Base-by-base conservation (phyloP, 2,113 vertebrate species). In the Dinomys branickii region DNA sequence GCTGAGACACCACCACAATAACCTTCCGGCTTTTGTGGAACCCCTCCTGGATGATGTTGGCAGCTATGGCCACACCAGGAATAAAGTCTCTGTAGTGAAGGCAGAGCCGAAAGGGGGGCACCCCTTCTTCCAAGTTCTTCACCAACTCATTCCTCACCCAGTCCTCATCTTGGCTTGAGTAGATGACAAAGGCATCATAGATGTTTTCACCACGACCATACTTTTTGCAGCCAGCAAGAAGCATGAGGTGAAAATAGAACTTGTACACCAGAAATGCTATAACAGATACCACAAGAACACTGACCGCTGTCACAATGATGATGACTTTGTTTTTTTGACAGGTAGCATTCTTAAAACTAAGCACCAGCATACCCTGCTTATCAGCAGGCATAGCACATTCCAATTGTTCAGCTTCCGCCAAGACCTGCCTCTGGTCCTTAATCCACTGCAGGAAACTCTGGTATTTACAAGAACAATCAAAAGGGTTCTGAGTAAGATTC, bases 161-260 rank as follows among this genome's bases (percentile, higher is more conserved):
- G 22, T 98, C 98, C 38, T 98, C 98, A 80, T 99, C 98, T n/a
- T 98, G 98, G 91, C 98, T 99, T 6, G 99, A 99, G 95, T 99
- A 98, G 94, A 99, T 99, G 7, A 99, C 98, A 94, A 99, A 99
- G 0, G 99, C 99, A 22, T 99, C 99, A 0, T 99, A 99, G 28
- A n/a, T 96, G 11, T 89, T 92, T 0, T 98, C 98, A 0, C 97
- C 97, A 88, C 97, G 96, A 33, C 95, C 78, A 0, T 97, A 97
- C 35, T 58, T 97, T 50, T 95, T 98, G 85, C 98, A 98, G 8
- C 98, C 98, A 61, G 95, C 97, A 77, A 99, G 96, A 94, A 99
- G 98, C 96, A 98, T 92, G 94, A 99, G 90, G 83, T 98, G 98
- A 92, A 98, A 98, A 97, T 99, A 99, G 93, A 98, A 99, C 54